A percentile compares a stretch with the other conserved stretches of the same genome.
Conservation (phyloP, 64 coral and sea anemone species). For the Trachythela sp. region DNA sequence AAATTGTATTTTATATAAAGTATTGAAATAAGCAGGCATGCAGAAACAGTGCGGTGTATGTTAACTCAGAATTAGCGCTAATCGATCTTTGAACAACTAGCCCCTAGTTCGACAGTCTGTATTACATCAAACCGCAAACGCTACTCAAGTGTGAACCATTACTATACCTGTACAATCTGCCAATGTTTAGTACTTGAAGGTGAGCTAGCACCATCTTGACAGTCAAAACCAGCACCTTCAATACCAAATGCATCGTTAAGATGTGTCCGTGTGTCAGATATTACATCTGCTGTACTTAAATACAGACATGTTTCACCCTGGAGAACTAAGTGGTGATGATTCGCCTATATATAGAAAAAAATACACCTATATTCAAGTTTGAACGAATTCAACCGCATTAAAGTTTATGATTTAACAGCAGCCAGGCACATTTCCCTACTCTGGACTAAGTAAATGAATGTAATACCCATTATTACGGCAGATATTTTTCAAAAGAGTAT, state of each 20-base stretch:
- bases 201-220: slow-evolving; percentile 55
- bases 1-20: too few relatives aligned
- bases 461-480: too few relatives aligned
- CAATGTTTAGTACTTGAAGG: slow-evolving; percentile 75
- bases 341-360: slow-evolving; percentile 52
- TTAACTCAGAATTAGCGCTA: too few relatives aligned
- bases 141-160: not conserved
- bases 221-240: slow-evolving; percentile 36
- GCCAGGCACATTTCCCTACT: too few relatives aligned
- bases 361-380: not conserved
- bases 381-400: too few relatives aligned
- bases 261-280: slow-evolving; percentile 66
- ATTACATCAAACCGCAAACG: not conserved
- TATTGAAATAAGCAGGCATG: too few relatives aligned
- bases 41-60: too few relatives aligned
- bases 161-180: slow-evolving; percentile 69
- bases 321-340: slow-evolving; percentile 87
- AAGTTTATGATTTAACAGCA: too few relatives aligned
- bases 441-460: too few relatives aligned
- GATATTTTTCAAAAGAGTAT: too few relatives aligned
- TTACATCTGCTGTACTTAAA: slow-evolving; percentile 84
- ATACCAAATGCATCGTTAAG: slow-evolving; percentile 30
- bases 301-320: slow-evolving; percentile 87
- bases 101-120: too few relatives aligned
- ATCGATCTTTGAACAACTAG: too few relatives aligned